Evolutionary conservation across 2,113 vertebrate species (phyloP), one percentile per base, ranked within the genome.

Genomic region (Coreoperca whiteheadi): DNA sequence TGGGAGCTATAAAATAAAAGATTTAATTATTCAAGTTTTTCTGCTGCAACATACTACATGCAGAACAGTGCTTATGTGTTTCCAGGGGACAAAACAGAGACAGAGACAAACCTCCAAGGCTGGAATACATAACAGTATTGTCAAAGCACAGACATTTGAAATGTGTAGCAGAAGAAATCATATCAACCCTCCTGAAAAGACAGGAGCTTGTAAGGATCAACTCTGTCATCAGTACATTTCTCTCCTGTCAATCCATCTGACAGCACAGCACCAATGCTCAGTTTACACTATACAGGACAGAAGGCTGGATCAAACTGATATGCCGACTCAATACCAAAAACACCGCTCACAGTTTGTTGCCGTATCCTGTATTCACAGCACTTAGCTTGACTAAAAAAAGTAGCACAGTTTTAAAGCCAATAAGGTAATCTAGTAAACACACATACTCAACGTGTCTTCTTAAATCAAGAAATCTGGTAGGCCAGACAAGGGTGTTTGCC

Each of bases 391-490:
- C 63, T 51, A 6, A 48, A 73, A 73, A 61, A 53, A 37, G 11
- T 4, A 56, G 37, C 21, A n/a, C 8, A 25, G 25, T 37, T 75
- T 41, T 25, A 15, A 70, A 81, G 75, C 70, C 74, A 72, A 80
- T 75, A 74, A 67, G 56, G 65, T 83, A 54, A 88, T 85, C 64
- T 66, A 82, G 80, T 77, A 82, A 89, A 85, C 69, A 83, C 69
- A 56, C 68, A 71, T 60, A 41, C 23, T 71, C 2, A 2, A 79
- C 63, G 43, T 66, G 80, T 88, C 74, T 70, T 82, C 67, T 67
- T 90, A 88, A 91, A 89, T 93, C 82, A 86, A 70, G 56, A 65
- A 63, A 60, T 71, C 77, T 86, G 76, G 39, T 77, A 6, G 74
- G 61, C 68, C 83, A 85, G 79, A 83, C 21, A 7, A 32, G 23